These are phyloP conservation scores for Chanos chanos DNA, from an alignment of 2,797 vertebrate genomes.

Conservation along the genomic window DNA sequence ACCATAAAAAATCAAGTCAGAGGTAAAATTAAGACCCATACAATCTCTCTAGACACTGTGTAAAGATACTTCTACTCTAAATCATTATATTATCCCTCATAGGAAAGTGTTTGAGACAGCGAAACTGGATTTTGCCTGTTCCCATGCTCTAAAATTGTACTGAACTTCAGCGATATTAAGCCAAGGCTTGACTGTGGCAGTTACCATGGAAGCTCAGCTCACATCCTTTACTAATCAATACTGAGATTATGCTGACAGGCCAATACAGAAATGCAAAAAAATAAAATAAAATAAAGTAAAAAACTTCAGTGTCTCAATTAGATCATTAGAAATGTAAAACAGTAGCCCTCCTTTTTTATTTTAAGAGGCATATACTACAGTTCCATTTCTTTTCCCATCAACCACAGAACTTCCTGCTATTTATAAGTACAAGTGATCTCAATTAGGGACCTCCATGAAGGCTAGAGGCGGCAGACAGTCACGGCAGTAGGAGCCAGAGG, in stretches of 20 bases:
- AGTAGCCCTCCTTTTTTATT: slow-evolving; percentile 59
- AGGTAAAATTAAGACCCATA: slow-evolving; percentile 12
- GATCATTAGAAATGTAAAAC: slow-evolving; percentile 68
- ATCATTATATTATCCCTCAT: too few relatives aligned
- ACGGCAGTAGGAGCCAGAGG: slow-evolving; percentile 75
- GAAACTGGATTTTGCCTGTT: too few relatives aligned
- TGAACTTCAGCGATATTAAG: too few relatives aligned
- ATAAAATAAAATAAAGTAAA: slow-evolving; percentile 9
- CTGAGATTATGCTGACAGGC: too few relatives aligned
- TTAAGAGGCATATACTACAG: slow-evolving; percentile 61
- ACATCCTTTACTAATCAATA: too few relatives aligned
- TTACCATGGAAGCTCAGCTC: too few relatives aligned
- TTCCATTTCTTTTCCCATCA: slow-evolving; percentile 69
- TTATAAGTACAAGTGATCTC: slow-evolving; percentile 84
- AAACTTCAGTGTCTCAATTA: slow-evolving; percentile 46
- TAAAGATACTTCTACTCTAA: too few relatives aligned
- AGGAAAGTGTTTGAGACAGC: too few relatives aligned
- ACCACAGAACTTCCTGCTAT: slow-evolving; percentile 79
- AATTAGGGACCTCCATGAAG: slow-evolving; percentile 86
- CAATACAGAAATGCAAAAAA: not conserved
- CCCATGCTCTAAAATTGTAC: too few relatives aligned
- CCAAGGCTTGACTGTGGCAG: too few relatives aligned
- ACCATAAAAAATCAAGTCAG: not conserved
- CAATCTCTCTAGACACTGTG: slow-evolving; percentile 10
- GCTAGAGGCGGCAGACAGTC: slow-evolving; percentile 78